phyloP scores from a whole-genome alignment of 2,888 invertebrate species.

The Julus scandinavius region DNA sequence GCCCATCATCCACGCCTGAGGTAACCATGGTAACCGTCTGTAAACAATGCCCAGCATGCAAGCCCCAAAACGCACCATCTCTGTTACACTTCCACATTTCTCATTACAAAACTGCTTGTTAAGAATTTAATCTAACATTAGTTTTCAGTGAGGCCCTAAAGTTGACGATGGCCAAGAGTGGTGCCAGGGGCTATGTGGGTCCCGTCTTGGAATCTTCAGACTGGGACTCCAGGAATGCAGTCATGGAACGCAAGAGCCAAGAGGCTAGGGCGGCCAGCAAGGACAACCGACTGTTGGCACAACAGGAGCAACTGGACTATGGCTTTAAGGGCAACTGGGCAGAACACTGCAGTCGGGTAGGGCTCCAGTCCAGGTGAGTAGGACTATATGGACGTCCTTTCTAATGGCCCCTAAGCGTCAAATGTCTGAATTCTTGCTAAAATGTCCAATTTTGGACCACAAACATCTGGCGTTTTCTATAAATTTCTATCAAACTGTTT shows the following conservation, averaged over 20 bases:
- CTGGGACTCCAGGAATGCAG: constrained; percentile 20
- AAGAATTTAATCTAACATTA: not conserved
- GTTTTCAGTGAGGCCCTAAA: not conserved
- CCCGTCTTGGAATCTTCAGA: not conserved
- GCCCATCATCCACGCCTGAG: not conserved
- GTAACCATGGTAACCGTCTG: not conserved
- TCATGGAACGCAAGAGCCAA: constrained; percentile 44
- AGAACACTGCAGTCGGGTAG: not conserved
- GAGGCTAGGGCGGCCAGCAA: constrained; percentile 44
- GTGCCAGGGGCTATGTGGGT: constrained; percentile 12
- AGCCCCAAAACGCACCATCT: not conserved
- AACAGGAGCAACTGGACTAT: constrained; percentile 24
- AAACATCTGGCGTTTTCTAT: too few relatives aligned
- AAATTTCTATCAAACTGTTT: too few relatives aligned
- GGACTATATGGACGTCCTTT: not conserved
- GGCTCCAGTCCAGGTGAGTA: constrained; percentile 40
- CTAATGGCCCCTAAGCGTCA: too few relatives aligned
- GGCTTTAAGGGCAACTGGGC: constrained; percentile 40
- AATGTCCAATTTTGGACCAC: too few relatives aligned
- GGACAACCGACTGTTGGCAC: not conserved
- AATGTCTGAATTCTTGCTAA: too few relatives aligned
- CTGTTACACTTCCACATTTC: not conserved
- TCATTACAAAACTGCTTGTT: too few relatives aligned
- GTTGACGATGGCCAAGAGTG: not conserved
- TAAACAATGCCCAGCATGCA: not conserved